These are phyloP conservation scores for Pipistrellus nathusii DNA, from an alignment of 2,797 vertebrate genomes.

Conservation along the genomic window DNA sequence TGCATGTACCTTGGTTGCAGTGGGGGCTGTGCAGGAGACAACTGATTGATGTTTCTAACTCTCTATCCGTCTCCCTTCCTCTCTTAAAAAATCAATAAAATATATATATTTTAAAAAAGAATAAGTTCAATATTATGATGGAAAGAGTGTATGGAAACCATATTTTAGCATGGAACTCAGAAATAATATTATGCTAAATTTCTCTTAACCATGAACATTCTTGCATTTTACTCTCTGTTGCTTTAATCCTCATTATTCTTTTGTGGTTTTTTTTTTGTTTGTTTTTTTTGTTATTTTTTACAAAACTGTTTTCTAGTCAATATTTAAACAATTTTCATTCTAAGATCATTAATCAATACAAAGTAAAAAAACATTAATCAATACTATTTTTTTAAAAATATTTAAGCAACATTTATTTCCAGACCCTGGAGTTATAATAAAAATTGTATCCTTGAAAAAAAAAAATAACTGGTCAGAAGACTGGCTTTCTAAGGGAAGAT, in stretches of 20 bases:
- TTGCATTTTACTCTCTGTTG: neutral
- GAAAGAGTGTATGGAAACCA: neutral
- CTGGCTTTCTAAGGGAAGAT: neutral
- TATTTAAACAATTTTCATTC: neutral
- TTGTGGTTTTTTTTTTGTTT: no score
- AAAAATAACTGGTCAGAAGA: neutral
- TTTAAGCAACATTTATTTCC: slow-evolving; percentile 1
- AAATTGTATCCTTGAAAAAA: neutral
- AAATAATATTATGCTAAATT: neutral
- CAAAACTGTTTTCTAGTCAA: neutral
- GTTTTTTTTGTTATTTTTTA: neutral
- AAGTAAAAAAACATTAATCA: neutral
- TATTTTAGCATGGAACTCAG: neutral
- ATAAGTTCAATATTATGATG: neutral
- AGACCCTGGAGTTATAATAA: neutral
- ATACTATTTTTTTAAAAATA: neutral
- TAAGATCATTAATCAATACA: neutral
- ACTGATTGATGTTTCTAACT: no score
- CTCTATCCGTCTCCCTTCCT: no score
- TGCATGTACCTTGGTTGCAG: no score
- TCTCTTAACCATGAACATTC: neutral
- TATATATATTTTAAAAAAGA: neutral
- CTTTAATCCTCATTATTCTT: neutral
- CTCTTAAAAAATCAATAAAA: no score
- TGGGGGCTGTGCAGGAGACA: no score